phyloP scores from a whole-genome alignment of 1,140 invertebrate genomes.

The Drosophila simulans region DNA sequence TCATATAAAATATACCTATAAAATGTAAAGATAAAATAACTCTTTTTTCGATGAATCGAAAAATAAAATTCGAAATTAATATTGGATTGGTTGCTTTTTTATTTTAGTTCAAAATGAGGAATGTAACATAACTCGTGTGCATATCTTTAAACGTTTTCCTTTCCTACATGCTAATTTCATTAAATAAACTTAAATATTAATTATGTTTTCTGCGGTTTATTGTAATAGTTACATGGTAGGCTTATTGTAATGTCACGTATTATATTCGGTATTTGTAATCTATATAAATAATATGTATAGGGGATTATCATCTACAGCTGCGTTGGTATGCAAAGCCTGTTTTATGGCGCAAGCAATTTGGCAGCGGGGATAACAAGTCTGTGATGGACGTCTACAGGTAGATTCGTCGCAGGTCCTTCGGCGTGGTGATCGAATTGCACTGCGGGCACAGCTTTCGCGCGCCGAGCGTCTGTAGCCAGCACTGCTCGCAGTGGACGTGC shows the following conservation, averaged over 20 bases:
- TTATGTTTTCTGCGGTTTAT: conserved; percentile 48
- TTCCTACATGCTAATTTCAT: no score
- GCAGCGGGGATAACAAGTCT: conserved; percentile 33
- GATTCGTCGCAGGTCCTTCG: conserved; percentile 93
- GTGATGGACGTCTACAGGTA: conserved; percentile 89
- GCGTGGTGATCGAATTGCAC: conserved; percentile 97
- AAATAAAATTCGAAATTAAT: neutral
- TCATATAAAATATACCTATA: neutral
- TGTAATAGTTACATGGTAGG: conserved; percentile 62
- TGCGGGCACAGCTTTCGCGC: conserved; percentile 97
- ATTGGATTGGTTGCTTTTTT: no score
- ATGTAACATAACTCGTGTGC: no score
- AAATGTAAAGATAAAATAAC: no score
- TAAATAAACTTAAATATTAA: neutral
- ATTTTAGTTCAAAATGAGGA: no score
- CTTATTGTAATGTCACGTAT: conserved; percentile 79
- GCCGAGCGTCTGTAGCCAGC: conserved; percentile 95
- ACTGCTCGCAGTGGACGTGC: conserved; percentile 98
- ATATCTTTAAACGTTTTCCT: neutral
- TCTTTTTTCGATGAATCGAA: no score
- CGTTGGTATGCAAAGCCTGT: conserved; percentile 14
- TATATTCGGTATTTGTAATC: conserved; percentile 41
- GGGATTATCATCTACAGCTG: conserved; percentile 42
- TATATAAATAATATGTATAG: conserved; percentile 62
- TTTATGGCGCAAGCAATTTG: conserved; percentile 8